Evolutionary conservation across 2,113 vertebrate species (phyloP).

Genomic region (Fulmarus glacialis): DNA sequence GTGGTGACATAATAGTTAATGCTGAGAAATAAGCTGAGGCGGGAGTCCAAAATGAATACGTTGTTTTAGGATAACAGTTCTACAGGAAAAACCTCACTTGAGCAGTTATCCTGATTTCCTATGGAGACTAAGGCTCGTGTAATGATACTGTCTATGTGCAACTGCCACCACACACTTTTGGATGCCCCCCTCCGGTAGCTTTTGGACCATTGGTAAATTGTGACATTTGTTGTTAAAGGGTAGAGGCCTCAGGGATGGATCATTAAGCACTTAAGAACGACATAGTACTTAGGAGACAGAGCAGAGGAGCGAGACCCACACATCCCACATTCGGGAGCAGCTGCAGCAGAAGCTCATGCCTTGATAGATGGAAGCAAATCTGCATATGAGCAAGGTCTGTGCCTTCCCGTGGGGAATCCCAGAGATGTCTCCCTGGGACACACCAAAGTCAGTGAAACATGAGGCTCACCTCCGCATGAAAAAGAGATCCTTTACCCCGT

Average conservation of each 20-base stretch:
- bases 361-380: background rate
- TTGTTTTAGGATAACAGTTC: background rate
- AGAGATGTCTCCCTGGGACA: background rate
- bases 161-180: background rate
- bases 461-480: background rate
- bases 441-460: background rate
- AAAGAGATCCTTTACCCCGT: background rate
- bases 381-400: background rate
- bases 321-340: background rate
- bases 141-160: too few species aligned
- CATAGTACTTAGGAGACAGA: background rate
- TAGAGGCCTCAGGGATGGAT: background rate
- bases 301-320: background rate
- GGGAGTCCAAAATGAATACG: background rate
- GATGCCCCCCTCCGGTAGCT: fast-evolving
- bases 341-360: background rate
- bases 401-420: background rate
- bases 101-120: background rate
- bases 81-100: background rate
- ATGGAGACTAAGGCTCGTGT: fast-evolving
- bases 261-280: background rate
- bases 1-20: background rate
- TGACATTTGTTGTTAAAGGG: background rate
- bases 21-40: background rate
- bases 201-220: background rate